A percentile compares a stretch with the other conserved stretches of the same genome.
phyloP scores from a whole-genome alignment of 2,113 vertebrate species.

The Lophius piscatorius region DNA sequence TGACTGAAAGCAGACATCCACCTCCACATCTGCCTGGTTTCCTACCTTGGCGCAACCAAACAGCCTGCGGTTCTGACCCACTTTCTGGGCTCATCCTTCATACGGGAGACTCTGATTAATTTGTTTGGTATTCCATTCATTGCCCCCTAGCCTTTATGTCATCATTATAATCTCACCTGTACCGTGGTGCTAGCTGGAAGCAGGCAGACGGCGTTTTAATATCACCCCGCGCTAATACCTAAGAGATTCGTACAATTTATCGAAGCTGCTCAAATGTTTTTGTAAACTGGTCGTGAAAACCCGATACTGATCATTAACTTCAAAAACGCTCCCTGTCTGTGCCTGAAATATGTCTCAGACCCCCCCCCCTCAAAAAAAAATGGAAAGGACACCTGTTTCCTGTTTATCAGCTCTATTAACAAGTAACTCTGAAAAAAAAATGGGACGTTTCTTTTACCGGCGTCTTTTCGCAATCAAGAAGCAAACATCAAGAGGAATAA shows the following conservation, averaged over 20 bases:
- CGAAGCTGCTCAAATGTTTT: constrained; percentile 42
- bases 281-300: constrained; percentile 50
- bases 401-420: too few species aligned
- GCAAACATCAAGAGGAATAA: constrained; percentile 20
- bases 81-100: constrained; percentile 65
- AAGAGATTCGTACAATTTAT: constrained; percentile 65
- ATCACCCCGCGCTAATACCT: constrained; percentile 53
- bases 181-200: constrained; percentile 20
- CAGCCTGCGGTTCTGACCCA: constrained; percentile 70
- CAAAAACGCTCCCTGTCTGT: too few species aligned
- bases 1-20: constrained; percentile 5
- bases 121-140: constrained; percentile 55
- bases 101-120: constrained; percentile 48
- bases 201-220: constrained; percentile 54
- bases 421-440: too few species aligned
- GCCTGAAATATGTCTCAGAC: too few species aligned
- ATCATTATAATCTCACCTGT: constrained; percentile 60
- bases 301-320: too few species aligned
- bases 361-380: too few species aligned
- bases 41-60: constrained; percentile 49
- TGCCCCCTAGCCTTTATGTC: constrained; percentile 46
- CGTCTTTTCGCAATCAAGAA: constrained; percentile 53
- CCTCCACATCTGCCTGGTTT: not conserved
- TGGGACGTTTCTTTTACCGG: too few species aligned
- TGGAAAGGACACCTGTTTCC: too few species aligned